Percentiles rank a stretch among this genome's conserved stretches.
phyloP scores from a whole-genome alignment of 2,797 vertebrate genomes.

The Melanotaenia pygmaea region DNA sequence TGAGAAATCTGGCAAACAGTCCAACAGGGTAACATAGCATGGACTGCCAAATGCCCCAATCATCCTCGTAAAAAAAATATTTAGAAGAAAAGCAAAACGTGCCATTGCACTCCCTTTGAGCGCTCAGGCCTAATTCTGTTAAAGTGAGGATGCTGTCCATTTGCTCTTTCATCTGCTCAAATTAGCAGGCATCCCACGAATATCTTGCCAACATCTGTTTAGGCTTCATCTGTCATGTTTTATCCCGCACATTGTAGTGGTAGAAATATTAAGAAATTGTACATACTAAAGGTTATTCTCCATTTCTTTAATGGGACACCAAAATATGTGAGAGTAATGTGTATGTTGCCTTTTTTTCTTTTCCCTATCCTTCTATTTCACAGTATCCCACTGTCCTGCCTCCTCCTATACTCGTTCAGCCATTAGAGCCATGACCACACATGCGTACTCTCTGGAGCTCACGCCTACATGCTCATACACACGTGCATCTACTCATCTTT shows the following conservation, averaged over 20 bases:
- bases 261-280: not conserved
- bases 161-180: conserved; percentile 34
- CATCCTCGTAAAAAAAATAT: conserved; percentile 5
- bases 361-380: conserved; percentile 4
- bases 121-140: conserved; percentile 22
- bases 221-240: conserved; percentile 3
- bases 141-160: conserved; percentile 29
- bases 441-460: conserved; percentile 24
- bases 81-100: not conserved
- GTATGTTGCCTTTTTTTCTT: not conserved
- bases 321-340: conserved; percentile 7
- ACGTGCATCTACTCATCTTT: conserved; percentile 10
- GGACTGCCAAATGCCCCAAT: conserved; percentile 5
- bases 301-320: conserved; percentile 24
- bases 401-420: conserved; percentile 43
- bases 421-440: conserved; percentile 41
- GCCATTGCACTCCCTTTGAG: not conserved
- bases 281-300: conserved; percentile 8
- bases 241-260: not conserved
- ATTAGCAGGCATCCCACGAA: conserved; percentile 13
- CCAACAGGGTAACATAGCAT: conserved; percentile 5
- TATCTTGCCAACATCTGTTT: conserved; percentile 20
- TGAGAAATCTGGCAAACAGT: conserved; percentile 8
- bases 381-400: conserved; percentile 14
- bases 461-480: conserved; percentile 32